Evolutionary conservation across 2,888 invertebrate species (phyloP).

Genomic region (Petrolisthes manimaculis): DNA sequence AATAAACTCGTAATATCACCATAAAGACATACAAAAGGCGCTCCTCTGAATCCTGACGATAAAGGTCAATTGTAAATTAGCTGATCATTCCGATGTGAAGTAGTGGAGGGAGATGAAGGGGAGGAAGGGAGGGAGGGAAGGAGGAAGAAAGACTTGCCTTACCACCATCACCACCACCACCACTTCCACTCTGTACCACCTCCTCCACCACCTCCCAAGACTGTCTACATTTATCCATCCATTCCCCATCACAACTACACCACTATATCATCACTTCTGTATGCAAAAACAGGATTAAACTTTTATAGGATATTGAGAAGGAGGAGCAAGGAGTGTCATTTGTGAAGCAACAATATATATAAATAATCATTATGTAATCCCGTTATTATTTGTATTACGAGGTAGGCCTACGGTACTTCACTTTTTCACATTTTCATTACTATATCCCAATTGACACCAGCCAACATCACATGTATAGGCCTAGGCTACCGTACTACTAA

Average conservation of each 20-base stretch:
- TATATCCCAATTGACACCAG: too few relatives aligned
- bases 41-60: conserved; percentile 38
- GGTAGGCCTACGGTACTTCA: too few relatives aligned
- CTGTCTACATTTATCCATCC: not conserved
- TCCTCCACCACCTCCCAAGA: not conserved
- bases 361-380: too few relatives aligned
- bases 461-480: too few relatives aligned
- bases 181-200: not conserved
- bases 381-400: too few relatives aligned
- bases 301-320: not conserved
- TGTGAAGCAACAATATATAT: too few relatives aligned
- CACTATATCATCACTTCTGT: not conserved
- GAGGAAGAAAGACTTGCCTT: not conserved
- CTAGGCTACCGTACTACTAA: too few relatives aligned
- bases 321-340: not conserved
- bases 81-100: conserved; percentile 24
- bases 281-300: not conserved
- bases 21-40: conserved; percentile 36
- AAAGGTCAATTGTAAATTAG: conserved; percentile 35
- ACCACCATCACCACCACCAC: too few relatives aligned
- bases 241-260: not conserved
- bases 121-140: not conserved
- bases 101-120: not conserved
- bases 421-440: too few relatives aligned
- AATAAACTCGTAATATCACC: conserved; percentile 46